Base-by-base conservation (phyloP, 1,140 invertebrate species). In the silkworm (Bombyx mori) region DNA sequence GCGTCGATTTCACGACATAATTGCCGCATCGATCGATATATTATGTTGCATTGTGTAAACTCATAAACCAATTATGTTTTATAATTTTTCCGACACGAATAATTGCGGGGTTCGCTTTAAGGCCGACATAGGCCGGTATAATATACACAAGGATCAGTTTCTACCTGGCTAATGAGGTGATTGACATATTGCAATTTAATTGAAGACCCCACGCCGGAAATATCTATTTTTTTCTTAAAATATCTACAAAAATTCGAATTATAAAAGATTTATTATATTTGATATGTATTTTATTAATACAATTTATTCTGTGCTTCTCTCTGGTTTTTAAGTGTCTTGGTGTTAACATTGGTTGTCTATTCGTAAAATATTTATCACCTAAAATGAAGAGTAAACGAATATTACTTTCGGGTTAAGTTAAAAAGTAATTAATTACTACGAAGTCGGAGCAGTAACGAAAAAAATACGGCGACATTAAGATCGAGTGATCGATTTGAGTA, bases 21-120 rank as follows among this genome's bases (percentile, higher is more conserved):
- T 84, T 79, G 75, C 69, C 63, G 77, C 62, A 68, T 72, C 50
- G 49, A 50, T 62, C 62, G 73, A 9, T 74, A 68, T 59, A 63
- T 75, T 71, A 63, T 52, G 66, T 71, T 66, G 71, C 68, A 78
- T 78, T 82, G 73, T 80, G 71, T 85, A 79, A 80, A 79, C 72
- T 83, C 73, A 78, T 84, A 76, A 79, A 77, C 74, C 82, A 82
- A 85, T 82, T 81, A 80, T 77, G 61, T 70, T 66, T 69, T 65
- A 63, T 61, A 60, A 76, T 79, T 82, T 77, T 80, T 54, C 53
- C 43, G 49, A 68, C 48, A 53, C 46, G 62, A 61, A 71, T 77
- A 80, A 81, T 83, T 54, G 66, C 61, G 47, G 51, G 45, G 63
- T 55, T 61, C 68, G 57, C 58, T 56, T 44, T 53, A 57, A 51